Conservation (phyloP, 2,888 invertebrate species). For the Netelia melanura region DNA sequence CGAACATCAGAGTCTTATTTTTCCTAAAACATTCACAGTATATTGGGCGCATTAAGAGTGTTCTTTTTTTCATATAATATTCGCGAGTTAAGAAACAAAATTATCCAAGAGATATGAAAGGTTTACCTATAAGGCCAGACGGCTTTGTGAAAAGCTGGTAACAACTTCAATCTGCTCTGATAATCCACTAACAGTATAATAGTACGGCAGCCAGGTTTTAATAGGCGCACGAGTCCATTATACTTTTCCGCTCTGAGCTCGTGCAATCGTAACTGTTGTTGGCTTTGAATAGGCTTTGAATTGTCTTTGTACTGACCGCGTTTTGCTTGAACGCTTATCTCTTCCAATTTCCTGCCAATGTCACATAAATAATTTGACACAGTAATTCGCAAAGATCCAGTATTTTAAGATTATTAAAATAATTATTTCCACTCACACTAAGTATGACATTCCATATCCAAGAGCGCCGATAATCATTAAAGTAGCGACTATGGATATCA, state of each 20-base stretch:
- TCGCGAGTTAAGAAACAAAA: too few species aligned
- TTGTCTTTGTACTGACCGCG: slow-evolving; percentile 85
- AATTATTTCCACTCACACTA: slow-evolving; percentile 87
- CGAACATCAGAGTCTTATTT: slow-evolving; percentile 98
- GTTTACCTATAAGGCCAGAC: slow-evolving; percentile 98
- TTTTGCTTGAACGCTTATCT: slow-evolving; percentile 86
- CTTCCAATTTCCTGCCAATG: slow-evolving; percentile 86
- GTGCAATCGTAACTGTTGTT: slow-evolving; percentile 93
- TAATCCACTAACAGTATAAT: slow-evolving; percentile 95
- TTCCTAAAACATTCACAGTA: slow-evolving; percentile 85
- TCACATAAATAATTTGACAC: slow-evolving; percentile 6
- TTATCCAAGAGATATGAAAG: slow-evolving; percentile 30
- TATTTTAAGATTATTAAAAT: neutral
- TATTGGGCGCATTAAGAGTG: neutral
- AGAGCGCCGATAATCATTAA: slow-evolving; percentile 91
- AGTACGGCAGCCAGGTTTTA: slow-evolving; percentile 98
- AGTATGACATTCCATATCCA: slow-evolving; percentile 94
- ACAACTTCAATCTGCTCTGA: slow-evolving; percentile 93
- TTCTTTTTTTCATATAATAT: neutral
- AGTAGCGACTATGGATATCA: slow-evolving; percentile 91
- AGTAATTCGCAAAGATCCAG: slow-evolving; percentile 16
- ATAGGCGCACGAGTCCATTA: slow-evolving; percentile 95
- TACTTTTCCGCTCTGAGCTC: slow-evolving; percentile 98
- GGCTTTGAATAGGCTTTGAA: slow-evolving; percentile 82
- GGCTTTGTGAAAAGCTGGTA: slow-evolving; percentile 96